Evolutionary conservation across 2,113 vertebrate species (phyloP), one percentile per base, ranked within the genome.

Genomic region (Haplotaxodon microlepis): DNA sequence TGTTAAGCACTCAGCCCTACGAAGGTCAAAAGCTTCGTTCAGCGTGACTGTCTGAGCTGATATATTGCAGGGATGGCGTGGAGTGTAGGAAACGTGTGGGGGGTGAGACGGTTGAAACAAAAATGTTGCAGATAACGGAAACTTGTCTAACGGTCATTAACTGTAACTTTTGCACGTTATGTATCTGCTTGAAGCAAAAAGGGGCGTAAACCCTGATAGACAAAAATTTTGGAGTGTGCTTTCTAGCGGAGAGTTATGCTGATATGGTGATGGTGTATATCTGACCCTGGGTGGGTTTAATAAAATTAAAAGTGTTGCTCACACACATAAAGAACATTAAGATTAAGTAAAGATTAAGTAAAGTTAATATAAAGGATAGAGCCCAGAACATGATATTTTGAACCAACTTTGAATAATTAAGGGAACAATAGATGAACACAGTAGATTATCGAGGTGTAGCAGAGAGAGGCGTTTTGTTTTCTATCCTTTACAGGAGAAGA

Each of bases 1-100:
- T 7, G 51, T 54, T 21, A 0, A 54, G 51, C 51, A 53, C 3
- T 53, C 19, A 0, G 19, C 19, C 51, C 5, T 51, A 2, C 0
- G 51, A 53, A 21, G 51, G 5, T 1, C 9, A 11, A 21, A 6
- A 1, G 51, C n/a, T 54, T 54, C 1, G n/a, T 54, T 6, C 51
- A 11, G 51, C 5, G 9, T 0, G 51, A 11, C n/a, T 4, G 51
- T 11, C n/a, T 54, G 51, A 54, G 0, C 5, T 54, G 51, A 21
- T 21, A 11, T 4, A 0, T 11, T 54, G 51, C n/a, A 53, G 51
- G 5, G 19, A 53, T 1, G 51, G 0, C 1, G 9, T 53, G 9
- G 19, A 21, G 51, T 11, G 5, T 2, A 0, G 45, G 45, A 47
- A 47, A 47, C 14, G 1, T 47, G 45, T 8, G 7, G 7, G 45